phyloP scores from a whole-genome alignment of 53 echinoderm and acorn worm genomes.

The Astropecten irregularis region DNA sequence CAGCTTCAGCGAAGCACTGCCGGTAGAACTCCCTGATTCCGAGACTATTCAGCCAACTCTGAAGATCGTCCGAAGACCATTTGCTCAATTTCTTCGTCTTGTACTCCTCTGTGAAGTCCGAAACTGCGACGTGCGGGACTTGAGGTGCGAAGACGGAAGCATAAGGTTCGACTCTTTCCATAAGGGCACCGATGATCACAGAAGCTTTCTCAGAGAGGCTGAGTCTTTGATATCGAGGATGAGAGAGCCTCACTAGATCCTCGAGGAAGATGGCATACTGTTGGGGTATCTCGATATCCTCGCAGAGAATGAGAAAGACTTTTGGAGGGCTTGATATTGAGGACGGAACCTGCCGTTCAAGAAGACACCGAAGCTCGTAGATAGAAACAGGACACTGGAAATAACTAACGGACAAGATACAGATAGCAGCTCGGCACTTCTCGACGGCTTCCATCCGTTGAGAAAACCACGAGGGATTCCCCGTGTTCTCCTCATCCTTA shows the following conservation, averaged over 20 bases:
- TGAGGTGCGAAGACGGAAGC: slow-evolving; percentile 78
- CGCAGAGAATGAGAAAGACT: slow-evolving; percentile 78
- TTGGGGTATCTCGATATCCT: slow-evolving; percentile 73
- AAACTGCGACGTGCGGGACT: slow-evolving; percentile 35
- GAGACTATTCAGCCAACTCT: slow-evolving; percentile 86
- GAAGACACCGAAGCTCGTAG: slow-evolving; percentile 86
- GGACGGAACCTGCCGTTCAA: slow-evolving; percentile 67
- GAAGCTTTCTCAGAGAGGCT: slow-evolving; percentile 91
- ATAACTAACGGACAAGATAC: slow-evolving; percentile 83
- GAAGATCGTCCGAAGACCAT: slow-evolving; percentile 85
- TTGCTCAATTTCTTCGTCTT: slow-evolving; percentile 79
- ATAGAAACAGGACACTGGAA: slow-evolving; percentile 93
- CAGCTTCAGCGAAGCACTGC: slow-evolving; percentile 81
- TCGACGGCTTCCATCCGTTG: slow-evolving; percentile 96
- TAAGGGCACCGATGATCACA: slow-evolving; percentile 74
- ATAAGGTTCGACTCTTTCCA: slow-evolving; percentile 75
- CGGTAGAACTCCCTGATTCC: slow-evolving; percentile 94
- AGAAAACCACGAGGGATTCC: slow-evolving; percentile 91
- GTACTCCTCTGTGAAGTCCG: slow-evolving; percentile 81
- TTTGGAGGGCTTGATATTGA: slow-evolving; percentile 60
- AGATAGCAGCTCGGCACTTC: slow-evolving; percentile 85
- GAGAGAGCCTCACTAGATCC: slow-evolving; percentile 67
- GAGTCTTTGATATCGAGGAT: slow-evolving; percentile 34
- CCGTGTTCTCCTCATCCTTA: slow-evolving; percentile 90
- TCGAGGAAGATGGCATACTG: slow-evolving; percentile 64